These are phyloP conservation scores for Actias luna DNA, from an alignment of 2,888 invertebrate species.

Conservation along the genomic window DNA sequence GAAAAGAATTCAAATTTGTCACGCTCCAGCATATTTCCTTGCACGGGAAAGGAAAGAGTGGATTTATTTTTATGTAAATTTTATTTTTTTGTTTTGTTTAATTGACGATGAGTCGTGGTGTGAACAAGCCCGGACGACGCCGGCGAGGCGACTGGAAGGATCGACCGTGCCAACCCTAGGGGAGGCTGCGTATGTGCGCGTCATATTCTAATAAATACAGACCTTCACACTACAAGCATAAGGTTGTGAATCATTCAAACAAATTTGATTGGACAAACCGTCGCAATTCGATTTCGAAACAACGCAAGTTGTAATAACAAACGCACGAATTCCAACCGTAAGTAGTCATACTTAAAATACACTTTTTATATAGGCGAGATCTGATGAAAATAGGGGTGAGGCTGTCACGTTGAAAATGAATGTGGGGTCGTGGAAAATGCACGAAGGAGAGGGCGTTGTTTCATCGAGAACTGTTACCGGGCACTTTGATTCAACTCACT, in stretches of 20 bases:
- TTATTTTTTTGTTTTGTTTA: conserved; percentile 48
- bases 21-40: conserved; percentile 63
- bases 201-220: conserved; percentile 30
- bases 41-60: conserved; percentile 66
- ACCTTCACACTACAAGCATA: conserved; percentile 38
- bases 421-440: conserved; percentile 41
- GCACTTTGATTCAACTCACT: conserved; percentile 60
- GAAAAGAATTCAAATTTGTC: conserved; percentile 49
- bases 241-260: conserved; percentile 40
- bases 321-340: conserved; percentile 38
- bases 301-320: conserved; percentile 36
- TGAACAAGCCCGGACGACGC: conserved; percentile 71
- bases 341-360: conserved; percentile 14
- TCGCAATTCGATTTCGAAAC: conserved; percentile 41
- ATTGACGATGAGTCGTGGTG: conserved; percentile 47
- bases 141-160: conserved; percentile 78
- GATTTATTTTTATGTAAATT: too few species aligned
- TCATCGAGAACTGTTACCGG: conserved; percentile 56
- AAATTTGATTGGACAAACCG: conserved; percentile 44
- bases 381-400: conserved; percentile 60
- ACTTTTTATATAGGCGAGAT: neutral
- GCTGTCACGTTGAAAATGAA: conserved; percentile 59
- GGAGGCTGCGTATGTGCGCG: conserved; percentile 77
- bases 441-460: conserved; percentile 67
- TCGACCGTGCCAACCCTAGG: conserved; percentile 76